phyloP scores from a whole-genome alignment of 2,113 vertebrate genomes.

The Alouatta palliata region DNA sequence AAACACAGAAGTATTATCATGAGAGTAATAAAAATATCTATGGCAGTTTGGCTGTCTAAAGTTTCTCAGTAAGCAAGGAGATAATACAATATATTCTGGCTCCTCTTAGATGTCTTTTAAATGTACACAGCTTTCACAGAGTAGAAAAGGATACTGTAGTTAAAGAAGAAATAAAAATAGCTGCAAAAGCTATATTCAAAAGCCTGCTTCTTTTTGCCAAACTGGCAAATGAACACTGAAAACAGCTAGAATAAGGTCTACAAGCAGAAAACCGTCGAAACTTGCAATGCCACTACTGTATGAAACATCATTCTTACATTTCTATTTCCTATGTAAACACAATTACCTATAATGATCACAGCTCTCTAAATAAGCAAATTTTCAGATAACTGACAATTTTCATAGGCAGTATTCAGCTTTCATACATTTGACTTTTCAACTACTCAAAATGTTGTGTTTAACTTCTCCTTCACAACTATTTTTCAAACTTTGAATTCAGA shows the following conservation, averaged over 20 bases:
- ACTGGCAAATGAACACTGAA: slow-evolving; percentile 55
- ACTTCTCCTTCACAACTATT: not conserved
- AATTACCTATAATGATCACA: slow-evolving; percentile 3
- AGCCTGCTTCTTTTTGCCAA: slow-evolving; percentile 46
- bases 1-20: slow-evolving; percentile 46
- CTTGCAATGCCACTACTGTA: not conserved
- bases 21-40: not conserved
- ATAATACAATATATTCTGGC: not conserved
- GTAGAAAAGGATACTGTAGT: not conserved
- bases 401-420: not conserved
- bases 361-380: not conserved
- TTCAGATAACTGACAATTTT: slow-evolving; percentile 41
- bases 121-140: not conserved
- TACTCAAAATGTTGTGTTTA: slow-evolving; percentile 42
- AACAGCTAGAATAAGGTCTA: not conserved
- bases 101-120: not conserved
- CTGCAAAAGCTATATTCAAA: slow-evolving; percentile 28
- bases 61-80: slow-evolving; percentile 44
- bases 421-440: slow-evolving; percentile 33
- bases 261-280: slow-evolving; percentile 16
- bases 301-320: not conserved
- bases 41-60: not conserved
- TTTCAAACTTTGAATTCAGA: slow-evolving; percentile 37
- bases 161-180: slow-evolving; percentile 39
- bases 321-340: slow-evolving; percentile 6